phyloP scores from a whole-genome alignment of 2,888 invertebrate genomes.

The Sphinx pinastri region DNA sequence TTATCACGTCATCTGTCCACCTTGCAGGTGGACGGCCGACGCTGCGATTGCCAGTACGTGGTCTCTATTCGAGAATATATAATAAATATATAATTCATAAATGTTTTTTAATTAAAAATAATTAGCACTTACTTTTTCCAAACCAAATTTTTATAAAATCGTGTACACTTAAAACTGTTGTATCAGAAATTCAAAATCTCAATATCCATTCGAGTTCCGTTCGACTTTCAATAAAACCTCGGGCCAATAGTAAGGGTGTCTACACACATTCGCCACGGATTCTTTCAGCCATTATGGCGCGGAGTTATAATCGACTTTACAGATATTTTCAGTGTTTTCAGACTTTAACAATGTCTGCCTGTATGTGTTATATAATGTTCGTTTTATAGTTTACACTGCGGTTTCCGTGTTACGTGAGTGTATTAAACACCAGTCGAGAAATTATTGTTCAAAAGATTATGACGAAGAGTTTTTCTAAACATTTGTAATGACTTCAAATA shows the following conservation, averaged over 20 bases:
- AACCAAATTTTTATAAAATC: no score
- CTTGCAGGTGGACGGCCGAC: no score
- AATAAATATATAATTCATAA: no score
- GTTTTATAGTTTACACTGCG: conserved; percentile 22
- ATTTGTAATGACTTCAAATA: no score
- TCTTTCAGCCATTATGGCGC: conserved; percentile 72
- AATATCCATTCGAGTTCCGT: conserved; percentile 6
- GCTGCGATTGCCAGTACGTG: no score
- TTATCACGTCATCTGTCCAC: no score
- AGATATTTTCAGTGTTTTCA: conserved; percentile 29
- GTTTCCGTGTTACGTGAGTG: conserved; percentile 11
- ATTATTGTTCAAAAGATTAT: no score
- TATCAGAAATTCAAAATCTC: not conserved
- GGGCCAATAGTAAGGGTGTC: conserved; percentile 48
- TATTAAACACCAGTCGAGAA: not conserved
- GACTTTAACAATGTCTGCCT: conserved; percentile 28
- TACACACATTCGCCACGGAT: conserved; percentile 59
- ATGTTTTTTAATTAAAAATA: no score
- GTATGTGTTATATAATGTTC: conserved; percentile 27
- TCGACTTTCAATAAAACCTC: conserved; percentile 33
- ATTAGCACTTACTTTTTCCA: no score
- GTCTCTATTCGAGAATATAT: no score
- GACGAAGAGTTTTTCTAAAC: no score
- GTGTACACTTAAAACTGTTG: no score
- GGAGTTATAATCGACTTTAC: conserved; percentile 77